Evolutionary conservation across 2,797 vertebrate species (phyloP).

Genomic region (Micrastur ruficollis): DNA sequence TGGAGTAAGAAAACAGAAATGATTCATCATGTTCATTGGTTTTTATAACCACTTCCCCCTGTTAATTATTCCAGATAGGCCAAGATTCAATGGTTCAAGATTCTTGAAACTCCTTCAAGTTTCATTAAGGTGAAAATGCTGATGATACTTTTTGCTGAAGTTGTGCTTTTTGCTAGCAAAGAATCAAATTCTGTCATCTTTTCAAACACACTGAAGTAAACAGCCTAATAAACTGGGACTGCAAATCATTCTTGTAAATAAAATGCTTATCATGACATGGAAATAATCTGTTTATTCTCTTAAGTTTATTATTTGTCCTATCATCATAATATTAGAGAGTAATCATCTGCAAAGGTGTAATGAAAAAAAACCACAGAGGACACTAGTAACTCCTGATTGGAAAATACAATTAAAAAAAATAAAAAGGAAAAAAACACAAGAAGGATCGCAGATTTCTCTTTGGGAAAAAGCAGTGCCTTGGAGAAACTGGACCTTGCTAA

Average conservation of each 20-base stretch:
- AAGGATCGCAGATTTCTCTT: not conserved
- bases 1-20: not conserved
- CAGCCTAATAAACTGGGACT: not conserved
- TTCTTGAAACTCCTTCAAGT: not conserved
- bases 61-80: not conserved
- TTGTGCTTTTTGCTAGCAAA: not conserved
- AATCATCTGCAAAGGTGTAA: not conserved
- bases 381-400: not conserved
- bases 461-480: not conserved
- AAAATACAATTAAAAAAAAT: not conserved
- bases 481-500: not conserved
- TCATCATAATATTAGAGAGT: not conserved
- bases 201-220: not conserved
- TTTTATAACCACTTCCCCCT: not conserved
- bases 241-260: not conserved
- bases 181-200: not conserved
- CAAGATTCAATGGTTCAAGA: not conserved
- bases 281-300: not conserved
- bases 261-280: not conserved
- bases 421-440: not conserved
- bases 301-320: not conserved
- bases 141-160: not conserved
- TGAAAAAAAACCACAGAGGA: not conserved
- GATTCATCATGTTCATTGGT: not conserved
- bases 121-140: not conserved